Evolutionary conservation across 2,797 vertebrate species (phyloP).

Genomic region (Tarsius wallacei): DNA sequence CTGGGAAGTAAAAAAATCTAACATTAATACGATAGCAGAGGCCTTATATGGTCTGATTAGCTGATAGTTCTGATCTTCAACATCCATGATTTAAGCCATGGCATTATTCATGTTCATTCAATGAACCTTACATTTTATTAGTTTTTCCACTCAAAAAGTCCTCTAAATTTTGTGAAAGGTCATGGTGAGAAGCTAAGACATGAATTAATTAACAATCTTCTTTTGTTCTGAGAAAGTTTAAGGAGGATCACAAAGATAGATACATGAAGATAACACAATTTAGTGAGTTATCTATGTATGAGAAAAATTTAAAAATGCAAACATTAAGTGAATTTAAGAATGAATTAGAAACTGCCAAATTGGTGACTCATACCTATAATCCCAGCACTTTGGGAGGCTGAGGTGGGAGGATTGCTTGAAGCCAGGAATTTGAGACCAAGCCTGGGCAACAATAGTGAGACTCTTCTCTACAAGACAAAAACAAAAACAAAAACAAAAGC

Average conservation of each 20-base stretch:
- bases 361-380: too few relatives aligned
- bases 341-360: not conserved
- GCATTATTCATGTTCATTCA: not conserved
- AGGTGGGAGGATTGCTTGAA: too few relatives aligned
- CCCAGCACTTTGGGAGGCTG: too few relatives aligned
- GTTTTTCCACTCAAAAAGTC: constrained; percentile 35
- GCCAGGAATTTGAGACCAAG: too few relatives aligned
- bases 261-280: not conserved
- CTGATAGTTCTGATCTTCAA: constrained; percentile 60
- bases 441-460: too few relatives aligned
- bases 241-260: constrained; percentile 18
- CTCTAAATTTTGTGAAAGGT: constrained; percentile 36
- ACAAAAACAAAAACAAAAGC: too few relatives aligned
- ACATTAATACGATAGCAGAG: not conserved
- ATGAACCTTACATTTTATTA: constrained; percentile 30
- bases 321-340: not conserved
- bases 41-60: not conserved
- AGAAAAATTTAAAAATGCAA: not conserved
- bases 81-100: constrained; percentile 30
- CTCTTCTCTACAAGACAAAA: too few relatives aligned
- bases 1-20: constrained; percentile 25
- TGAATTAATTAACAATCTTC: not conserved
- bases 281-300: not conserved
- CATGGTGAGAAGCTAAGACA: constrained; percentile 12
- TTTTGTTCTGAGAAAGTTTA: constrained; percentile 22